Conservation (phyloP, 2,888 invertebrate genomes). For the Lydus trimaculatus region DNA sequence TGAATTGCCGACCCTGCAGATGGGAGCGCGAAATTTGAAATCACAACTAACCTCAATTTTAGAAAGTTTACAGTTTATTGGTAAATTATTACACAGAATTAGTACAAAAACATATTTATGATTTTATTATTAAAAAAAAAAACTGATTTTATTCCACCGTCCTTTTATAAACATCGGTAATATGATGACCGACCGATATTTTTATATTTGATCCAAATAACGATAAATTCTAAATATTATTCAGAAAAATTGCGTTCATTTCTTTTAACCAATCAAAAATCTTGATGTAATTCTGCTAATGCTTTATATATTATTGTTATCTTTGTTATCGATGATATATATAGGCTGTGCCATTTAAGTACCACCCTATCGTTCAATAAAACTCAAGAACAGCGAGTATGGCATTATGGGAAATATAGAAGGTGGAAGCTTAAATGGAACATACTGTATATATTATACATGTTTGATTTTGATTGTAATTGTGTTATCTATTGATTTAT, state of each 20-base stretch:
- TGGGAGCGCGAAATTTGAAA: too few relatives aligned
- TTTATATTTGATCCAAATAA: neutral
- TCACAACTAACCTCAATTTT: too few relatives aligned
- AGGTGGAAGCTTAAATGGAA: neutral
- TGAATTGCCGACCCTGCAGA: too few relatives aligned
- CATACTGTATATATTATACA: neutral
- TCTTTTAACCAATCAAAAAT: neutral
- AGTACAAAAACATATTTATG: neutral
- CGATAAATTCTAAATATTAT: neutral
- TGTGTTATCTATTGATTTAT: neutral
- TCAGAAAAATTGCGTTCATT: too few relatives aligned
- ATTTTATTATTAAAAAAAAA: neutral
- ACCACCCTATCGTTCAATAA: too few relatives aligned
- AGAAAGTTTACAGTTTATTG: too few relatives aligned
- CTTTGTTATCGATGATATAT: neutral
- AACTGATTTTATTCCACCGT: neutral
- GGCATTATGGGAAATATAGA: too few relatives aligned
- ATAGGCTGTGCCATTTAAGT: neutral
- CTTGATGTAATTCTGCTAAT: neutral
- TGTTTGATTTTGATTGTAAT: neutral
- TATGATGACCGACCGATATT: constrained; percentile 3
- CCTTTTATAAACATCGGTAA: neutral
- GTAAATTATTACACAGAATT: too few relatives aligned
- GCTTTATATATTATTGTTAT: neutral
- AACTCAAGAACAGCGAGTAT: too few relatives aligned